Percentiles rank a stretch among this genome's conserved stretches.
phyloP scores from a whole-genome alignment of 2,888 invertebrate genomes.

The Conomelus anceps region DNA sequence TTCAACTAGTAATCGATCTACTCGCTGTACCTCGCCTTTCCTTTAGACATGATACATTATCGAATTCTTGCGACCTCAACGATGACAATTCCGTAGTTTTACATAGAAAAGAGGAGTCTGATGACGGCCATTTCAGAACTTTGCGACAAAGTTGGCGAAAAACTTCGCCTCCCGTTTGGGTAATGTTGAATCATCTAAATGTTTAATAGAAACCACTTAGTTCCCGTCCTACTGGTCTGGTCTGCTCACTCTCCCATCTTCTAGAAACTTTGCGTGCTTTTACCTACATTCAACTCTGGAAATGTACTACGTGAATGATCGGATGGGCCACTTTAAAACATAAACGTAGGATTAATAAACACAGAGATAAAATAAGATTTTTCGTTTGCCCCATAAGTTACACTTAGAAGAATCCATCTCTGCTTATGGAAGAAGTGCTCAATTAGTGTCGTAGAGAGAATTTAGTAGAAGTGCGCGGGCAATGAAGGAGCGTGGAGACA shows the following conservation, averaged over 20 bases:
- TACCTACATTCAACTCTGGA: neutral
- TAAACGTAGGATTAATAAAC: no score
- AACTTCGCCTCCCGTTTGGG: neutral
- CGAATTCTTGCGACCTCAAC: neutral
- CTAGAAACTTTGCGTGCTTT: neutral
- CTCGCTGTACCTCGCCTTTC: neutral
- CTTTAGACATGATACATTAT: neutral
- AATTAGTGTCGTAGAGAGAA: no score
- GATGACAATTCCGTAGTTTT: neutral
- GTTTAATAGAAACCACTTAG: neutral
- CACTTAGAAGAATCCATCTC: no score
- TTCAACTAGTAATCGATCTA: neutral
- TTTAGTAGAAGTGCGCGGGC: no score
- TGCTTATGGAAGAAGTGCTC: no score
- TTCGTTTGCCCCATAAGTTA: no score
- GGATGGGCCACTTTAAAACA: neutral
- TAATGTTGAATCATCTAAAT: neutral
- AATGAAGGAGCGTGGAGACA: no score
- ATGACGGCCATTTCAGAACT: neutral
- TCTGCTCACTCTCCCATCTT: neutral
- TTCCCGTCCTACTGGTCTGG: neutral
- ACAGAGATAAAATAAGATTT: no score
- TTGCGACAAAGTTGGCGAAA: neutral
- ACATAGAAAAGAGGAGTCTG: neutral
- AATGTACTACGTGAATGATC: neutral